A percentile compares a stretch with the other conserved stretches of the same genome.
Conservation (phyloP, 2,797 vertebrate species). For the Apogon hyalosoma region DNA sequence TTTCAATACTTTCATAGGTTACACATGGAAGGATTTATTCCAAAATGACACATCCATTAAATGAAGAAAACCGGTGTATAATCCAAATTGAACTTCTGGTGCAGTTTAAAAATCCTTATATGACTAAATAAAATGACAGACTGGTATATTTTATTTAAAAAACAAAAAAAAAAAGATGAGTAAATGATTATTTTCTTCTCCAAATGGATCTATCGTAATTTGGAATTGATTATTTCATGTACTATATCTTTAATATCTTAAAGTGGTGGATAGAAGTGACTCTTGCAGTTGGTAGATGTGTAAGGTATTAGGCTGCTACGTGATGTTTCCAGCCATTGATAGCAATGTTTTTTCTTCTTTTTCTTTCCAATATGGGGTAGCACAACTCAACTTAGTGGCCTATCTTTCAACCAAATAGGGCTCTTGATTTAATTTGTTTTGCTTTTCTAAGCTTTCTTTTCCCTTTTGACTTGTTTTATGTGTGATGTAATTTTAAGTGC, state of each 20-base stretch:
- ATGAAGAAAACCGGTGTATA: constrained; percentile 30
- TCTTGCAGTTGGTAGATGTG: constrained; percentile 68
- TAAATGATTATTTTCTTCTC: constrained; percentile 40
- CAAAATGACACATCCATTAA: constrained; percentile 53
- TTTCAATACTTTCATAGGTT: constrained; percentile 58
- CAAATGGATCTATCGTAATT: constrained; percentile 52
- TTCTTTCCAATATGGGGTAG: constrained; percentile 65
- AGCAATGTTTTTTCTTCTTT: constrained; percentile 33
- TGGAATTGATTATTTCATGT: constrained; percentile 61
- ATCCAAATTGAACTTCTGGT: constrained; percentile 24
- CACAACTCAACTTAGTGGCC: constrained; percentile 79
- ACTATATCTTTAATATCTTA: constrained; percentile 57
- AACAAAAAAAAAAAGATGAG: neutral
- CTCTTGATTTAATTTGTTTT: constrained; percentile 59
- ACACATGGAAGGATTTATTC: constrained; percentile 62
- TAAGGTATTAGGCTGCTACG: constrained; percentile 60
- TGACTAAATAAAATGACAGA: constrained; percentile 11
- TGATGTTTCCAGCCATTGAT: constrained; percentile 36
- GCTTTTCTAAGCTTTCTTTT: constrained; percentile 16
- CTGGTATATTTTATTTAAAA: constrained; percentile 13
- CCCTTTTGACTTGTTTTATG: constrained; percentile 50
- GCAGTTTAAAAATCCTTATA: constrained; percentile 22
- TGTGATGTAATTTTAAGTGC: constrained; percentile 65
- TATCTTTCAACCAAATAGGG: constrained; percentile 78
- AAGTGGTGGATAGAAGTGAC: constrained; percentile 71